Base-by-base conservation (phyloP, 2,113 vertebrate genomes). In the Nerophis lumbriciformis region DNA sequence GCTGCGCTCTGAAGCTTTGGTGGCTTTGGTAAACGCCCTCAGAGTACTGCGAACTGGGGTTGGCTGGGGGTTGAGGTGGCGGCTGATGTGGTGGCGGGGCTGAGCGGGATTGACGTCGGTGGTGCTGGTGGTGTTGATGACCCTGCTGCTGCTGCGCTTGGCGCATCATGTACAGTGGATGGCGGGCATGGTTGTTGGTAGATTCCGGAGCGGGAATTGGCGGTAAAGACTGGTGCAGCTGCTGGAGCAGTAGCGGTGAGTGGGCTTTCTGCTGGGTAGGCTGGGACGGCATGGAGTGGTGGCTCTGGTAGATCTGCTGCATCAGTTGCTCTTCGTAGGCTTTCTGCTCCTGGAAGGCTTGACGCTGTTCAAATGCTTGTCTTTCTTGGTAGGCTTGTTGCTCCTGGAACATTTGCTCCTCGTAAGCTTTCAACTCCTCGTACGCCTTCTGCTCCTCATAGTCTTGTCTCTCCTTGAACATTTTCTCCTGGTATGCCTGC, bases 221-320 rank as follows among this genome's bases (percentile, higher is more conserved):
- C 3, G 89, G 90, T 71, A 90, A 71, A 51, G 89, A 90, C 65
- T 90, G 88, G 69, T 87, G 89, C 15, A 83, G 74, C n/a, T 87
- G 88, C 51, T 89, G 88, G 11, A 83, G 76, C 38, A 79, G 73
- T 28, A 84, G 72, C 10, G 83, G 85, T 2, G 85, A 80, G 53
- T 75, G 85, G 59, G 74, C 47, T 64, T 80, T 80, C 62, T 81
- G 83, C 28, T 80, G 82, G 11, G 89, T 87, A 53, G 87, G 79
- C 64, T 90, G 89, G 21, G 65, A 72, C 4, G 90, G 90, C 82
- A 91, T 88, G 0, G 90, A 91, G 63, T 90, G 89, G 75, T 90
- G 89, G 60, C 78, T 80, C 72, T 88, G 88, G 69, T 87, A 85
- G 58, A 85, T 80, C 54, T 82, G 83, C 7, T 69, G 77, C 28